Evolutionary conservation across 2,888 invertebrate species (phyloP).

Genomic region (Eupeodes latifasciatus): DNA sequence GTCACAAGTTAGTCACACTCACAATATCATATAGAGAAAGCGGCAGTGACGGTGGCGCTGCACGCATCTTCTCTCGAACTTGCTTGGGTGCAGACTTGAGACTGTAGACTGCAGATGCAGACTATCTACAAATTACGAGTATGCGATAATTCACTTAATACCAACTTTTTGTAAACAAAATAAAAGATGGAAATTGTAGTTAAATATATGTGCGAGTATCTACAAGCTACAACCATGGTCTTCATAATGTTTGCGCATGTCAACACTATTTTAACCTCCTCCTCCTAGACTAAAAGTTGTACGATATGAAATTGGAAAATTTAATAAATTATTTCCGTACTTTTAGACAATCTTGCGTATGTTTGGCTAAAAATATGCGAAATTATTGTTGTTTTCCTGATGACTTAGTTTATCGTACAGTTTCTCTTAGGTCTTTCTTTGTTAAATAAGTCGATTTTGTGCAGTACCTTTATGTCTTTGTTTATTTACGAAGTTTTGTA

Average conservation of each 20-base stretch:
- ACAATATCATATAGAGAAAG: slow-evolving; percentile 7
- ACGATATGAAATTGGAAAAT: not conserved
- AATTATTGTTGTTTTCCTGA: not conserved
- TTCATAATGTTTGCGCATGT: slow-evolving; percentile 10
- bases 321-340: not conserved
- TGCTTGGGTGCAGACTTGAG: not conserved
- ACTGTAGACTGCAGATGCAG: not conserved
- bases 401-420: not conserved
- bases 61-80: not conserved
- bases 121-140: not conserved
- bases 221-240: not conserved
- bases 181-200: slow-evolving; percentile 10
- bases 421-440: not conserved
- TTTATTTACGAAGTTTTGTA: not conserved
- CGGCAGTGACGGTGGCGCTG: too few species aligned
- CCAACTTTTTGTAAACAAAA: slow-evolving; percentile 17
- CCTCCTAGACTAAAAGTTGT: not conserved
- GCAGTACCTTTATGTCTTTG: not conserved
- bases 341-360: not conserved
- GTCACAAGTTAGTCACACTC: not conserved
- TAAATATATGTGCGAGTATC: slow-evolving; percentile 1
- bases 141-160: slow-evolving; percentile 15
- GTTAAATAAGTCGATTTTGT: not conserved
- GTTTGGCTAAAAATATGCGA: not conserved
- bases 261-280: not conserved